Conservation (phyloP, 2,113 vertebrate species). For the Hydropotes inermis region DNA sequence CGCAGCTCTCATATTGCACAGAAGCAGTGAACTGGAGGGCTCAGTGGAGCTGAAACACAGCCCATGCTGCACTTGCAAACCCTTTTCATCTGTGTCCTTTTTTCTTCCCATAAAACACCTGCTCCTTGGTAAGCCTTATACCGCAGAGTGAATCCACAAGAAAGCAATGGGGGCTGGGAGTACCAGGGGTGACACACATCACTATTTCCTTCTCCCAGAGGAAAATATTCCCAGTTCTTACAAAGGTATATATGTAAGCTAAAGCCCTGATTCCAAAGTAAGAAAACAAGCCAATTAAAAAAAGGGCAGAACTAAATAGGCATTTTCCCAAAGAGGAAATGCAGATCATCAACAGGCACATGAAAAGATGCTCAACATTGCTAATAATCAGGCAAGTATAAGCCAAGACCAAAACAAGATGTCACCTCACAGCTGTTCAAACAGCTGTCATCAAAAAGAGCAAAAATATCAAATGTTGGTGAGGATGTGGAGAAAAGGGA, state of each 20-base stretch:
- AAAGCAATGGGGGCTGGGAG: not conserved
- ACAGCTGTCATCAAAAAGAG: not conserved
- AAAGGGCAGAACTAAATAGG: not conserved
- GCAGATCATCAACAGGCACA: not conserved
- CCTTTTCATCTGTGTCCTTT: not conserved
- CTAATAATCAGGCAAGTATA: not conserved
- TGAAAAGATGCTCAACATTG: not conserved
- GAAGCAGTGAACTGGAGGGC: not conserved
- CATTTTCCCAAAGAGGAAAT: not conserved
- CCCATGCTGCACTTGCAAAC: not conserved
- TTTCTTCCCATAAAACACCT: not conserved
- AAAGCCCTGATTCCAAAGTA: not conserved
- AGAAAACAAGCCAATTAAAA: not conserved
- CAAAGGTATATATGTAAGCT: not conserved
- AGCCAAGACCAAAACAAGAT: not conserved
- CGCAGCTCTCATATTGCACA: not conserved
- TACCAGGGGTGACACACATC: not conserved
- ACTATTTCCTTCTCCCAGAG: not conserved
- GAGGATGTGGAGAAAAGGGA: not conserved
- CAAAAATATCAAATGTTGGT: not conserved
- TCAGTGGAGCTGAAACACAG: not conserved
- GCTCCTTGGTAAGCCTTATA: not conserved
- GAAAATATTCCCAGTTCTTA: not conserved
- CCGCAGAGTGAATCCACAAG: not conserved
- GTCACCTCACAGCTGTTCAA: not conserved